Percentiles rank a stretch among this genome's conserved stretches.
Evolutionary conservation across 1,140 invertebrate species (phyloP).

Genomic region (Drosophila busckii): DNA sequence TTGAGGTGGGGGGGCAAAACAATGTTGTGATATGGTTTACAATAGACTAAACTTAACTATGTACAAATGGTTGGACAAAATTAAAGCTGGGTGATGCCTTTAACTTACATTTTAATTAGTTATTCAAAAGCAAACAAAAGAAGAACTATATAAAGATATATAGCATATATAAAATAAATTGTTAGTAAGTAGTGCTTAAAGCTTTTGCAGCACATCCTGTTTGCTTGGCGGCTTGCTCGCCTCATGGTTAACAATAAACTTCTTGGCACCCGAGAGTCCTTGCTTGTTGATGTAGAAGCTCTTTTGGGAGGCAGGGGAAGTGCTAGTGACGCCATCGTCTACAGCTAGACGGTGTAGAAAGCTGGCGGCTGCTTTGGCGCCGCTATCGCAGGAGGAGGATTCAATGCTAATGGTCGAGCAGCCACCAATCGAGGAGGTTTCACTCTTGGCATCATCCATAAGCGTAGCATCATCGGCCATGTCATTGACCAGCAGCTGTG

Average conservation of each 20-base stretch:
- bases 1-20: too few species aligned
- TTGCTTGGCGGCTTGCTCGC: slow-evolving; percentile 25
- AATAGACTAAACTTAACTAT: slow-evolving; percentile 53
- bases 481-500: slow-evolving; percentile 59
- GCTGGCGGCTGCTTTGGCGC: slow-evolving; percentile 53
- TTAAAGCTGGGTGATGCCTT: slow-evolving; percentile 32
- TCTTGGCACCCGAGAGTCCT: slow-evolving; percentile 60
- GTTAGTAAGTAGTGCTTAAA: slow-evolving; percentile 42
- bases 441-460: slow-evolving; percentile 75
- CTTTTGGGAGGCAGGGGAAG: slow-evolving; percentile 50
- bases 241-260: slow-evolving; percentile 61
- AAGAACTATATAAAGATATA: slow-evolving; percentile 16
- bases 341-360: slow-evolving; percentile 57
- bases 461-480: slow-evolving; percentile 63
- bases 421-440: slow-evolving; percentile 66
- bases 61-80: slow-evolving; percentile 48
- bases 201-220: slow-evolving; percentile 57
- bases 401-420: slow-evolving; percentile 68
- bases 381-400: slow-evolving; percentile 65
- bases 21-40: too few species aligned
- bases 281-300: slow-evolving; percentile 69
- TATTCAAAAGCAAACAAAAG: too few species aligned
- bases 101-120: slow-evolving; percentile 8
- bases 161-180: not conserved
- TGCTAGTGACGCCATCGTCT: slow-evolving; percentile 49